Evolutionary conservation across 1,140 invertebrate species (phyloP).

Genomic region (Drosophila mauritiana): DNA sequence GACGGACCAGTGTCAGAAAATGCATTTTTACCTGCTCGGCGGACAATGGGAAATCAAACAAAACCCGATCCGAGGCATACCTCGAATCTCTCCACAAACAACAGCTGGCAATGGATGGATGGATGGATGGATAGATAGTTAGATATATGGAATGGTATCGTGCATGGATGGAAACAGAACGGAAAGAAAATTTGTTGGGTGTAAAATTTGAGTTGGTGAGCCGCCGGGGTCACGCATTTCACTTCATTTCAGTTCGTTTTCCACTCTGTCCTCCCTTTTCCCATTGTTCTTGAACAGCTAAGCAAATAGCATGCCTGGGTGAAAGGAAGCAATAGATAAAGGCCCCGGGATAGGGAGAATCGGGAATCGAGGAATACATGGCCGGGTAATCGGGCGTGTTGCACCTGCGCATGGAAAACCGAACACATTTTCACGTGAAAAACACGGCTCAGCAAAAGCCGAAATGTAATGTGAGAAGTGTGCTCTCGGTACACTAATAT

Average conservation of each 20-base stretch:
- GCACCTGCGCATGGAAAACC: slow-evolving; percentile 58
- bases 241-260: slow-evolving; percentile 14
- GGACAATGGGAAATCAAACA: slow-evolving; percentile 53
- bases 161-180: slow-evolving; percentile 37
- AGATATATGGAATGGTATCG: slow-evolving; percentile 19
- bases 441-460: slow-evolving; percentile 8
- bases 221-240: slow-evolving; percentile 64
- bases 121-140: slow-evolving; percentile 48
- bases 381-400: slow-evolving; percentile 40
- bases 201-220: slow-evolving; percentile 60
- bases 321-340: slow-evolving; percentile 39
- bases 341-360: slow-evolving; percentile 7
- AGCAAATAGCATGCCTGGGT: slow-evolving; percentile 63
- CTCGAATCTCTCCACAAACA: slow-evolving; percentile 39
- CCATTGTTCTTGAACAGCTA: slow-evolving; percentile 59
- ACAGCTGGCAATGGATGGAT: slow-evolving; percentile 38
- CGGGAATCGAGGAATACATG: background rate
- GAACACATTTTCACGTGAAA: slow-evolving; percentile 33
- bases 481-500: slow-evolving; percentile 5
- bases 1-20: slow-evolving; percentile 43
- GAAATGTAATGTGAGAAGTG: slow-evolving; percentile 43
- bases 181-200: slow-evolving; percentile 70
- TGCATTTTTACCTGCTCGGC: slow-evolving; percentile 31
- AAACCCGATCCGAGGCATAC: slow-evolving; percentile 31
- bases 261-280: slow-evolving; percentile 23